Evolutionary conservation across 2,797 vertebrate genomes (phyloP).

Genomic region (Crenichthys baileyi): DNA sequence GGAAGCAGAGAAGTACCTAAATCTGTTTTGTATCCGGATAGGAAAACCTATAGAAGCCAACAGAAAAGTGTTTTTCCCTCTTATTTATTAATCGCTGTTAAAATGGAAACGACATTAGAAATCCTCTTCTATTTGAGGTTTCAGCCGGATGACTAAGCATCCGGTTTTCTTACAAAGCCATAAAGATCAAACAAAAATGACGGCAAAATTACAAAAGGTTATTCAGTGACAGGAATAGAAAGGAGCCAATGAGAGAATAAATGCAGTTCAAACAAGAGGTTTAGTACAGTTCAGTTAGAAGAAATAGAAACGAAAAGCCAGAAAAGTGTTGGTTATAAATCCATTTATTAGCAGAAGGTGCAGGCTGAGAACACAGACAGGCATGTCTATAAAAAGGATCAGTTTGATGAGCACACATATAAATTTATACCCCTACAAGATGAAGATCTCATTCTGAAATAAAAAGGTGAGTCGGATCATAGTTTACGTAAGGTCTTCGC

Average conservation of each 20-base stretch:
- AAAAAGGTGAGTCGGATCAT: too few species aligned
- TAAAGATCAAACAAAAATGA: conserved; percentile 11
- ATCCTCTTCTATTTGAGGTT: background rate
- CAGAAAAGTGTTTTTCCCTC: background rate
- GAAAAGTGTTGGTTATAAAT: conserved; percentile 59
- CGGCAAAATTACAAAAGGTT: conserved; percentile 9
- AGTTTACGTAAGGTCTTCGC: too few species aligned
- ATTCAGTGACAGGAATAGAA: conserved; percentile 18
- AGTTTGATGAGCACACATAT: background rate
- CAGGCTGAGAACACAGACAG: conserved; percentile 36
- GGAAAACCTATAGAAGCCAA: background rate
- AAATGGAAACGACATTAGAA: background rate
- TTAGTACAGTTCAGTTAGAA: conserved; percentile 45
- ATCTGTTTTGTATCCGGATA: too few species aligned
- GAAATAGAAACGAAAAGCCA: conserved; percentile 54
- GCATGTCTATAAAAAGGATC: background rate
- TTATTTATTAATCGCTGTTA: background rate
- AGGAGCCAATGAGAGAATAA: background rate
- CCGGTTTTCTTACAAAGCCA: conserved; percentile 20
- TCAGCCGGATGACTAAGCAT: conserved; percentile 1
- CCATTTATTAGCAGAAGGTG: conserved; percentile 73
- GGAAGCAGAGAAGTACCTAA: too few species aligned
- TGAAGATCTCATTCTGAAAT: background rate
- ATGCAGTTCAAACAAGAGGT: conserved; percentile 17
- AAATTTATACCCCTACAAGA: background rate